Evolutionary conservation across 2,113 vertebrate species (phyloP), one percentile per base, ranked within the genome.

Genomic region (Silurus asotus): DNA sequence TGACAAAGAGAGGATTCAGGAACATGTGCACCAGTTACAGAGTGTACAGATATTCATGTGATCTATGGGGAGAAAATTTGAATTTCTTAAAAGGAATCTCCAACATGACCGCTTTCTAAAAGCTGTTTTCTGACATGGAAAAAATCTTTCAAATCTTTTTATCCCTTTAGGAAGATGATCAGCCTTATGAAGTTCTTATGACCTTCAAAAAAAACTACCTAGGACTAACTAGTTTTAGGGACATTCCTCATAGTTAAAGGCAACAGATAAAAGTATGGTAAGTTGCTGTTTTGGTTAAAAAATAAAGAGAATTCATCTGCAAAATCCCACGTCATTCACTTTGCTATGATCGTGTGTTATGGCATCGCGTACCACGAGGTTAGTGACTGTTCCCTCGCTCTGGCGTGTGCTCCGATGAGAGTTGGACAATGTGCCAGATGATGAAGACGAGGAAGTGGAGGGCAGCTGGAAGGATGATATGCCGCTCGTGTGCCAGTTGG

Each of bases 401-500:
- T 97, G 96, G 7, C 97, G 94, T 4, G 94, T 94, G 92, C 96
- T 96, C 56, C 96, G 96, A 86, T 97, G 97, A 87, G 96, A 95
- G 84, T 97, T 95, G 3, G 96, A 96, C 0, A 86, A 87, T 37
- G 90, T 62, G 1, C 77, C 79, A 0, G 96, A 94, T 0, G 96
- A 94, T 0, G 95, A 83, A 58, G 90, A 93, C 0, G 91, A 90
- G 65, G 92, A 82, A 4, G 91, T 87, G 45, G 93, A 65, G 8
- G 96, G 96, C 84, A 99, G 96, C 87, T 97, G 96, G 3, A 96
- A 96, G 87, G 94, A 97, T 0, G 97, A 99, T 93, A 99, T 99
- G 56, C 94, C 94, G 78, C 97, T 96, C 0, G 96, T 98, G 95
- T 99, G 98, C 98, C 98, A 99, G 94, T 99, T 99, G 89, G 97